Conservation (phyloP, 1,140 invertebrate species). For the Polypedilum pembai region DNA sequence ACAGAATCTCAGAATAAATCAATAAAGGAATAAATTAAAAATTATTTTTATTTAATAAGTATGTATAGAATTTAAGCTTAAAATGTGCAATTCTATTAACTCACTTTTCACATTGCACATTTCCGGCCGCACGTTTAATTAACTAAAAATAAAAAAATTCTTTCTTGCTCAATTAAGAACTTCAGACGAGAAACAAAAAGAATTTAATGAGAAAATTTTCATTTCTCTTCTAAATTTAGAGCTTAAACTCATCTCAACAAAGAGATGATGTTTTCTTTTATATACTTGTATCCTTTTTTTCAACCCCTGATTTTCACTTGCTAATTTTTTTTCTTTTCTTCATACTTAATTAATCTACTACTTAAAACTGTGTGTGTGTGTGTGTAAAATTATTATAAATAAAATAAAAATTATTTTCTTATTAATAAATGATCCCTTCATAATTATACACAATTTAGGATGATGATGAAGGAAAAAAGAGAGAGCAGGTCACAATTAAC, state of each 20-base stretch:
- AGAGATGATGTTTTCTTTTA: background rate
- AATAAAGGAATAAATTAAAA: no score
- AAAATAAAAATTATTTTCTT: background rate
- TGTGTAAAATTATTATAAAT: no score
- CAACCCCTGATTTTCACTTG: constrained; percentile 10
- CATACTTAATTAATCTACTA: background rate
- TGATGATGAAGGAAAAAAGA: background rate
- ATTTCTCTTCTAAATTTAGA: no score
- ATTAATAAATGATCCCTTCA: background rate
- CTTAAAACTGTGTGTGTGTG: no score
- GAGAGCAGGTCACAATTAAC: constrained; percentile 8
- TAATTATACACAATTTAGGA: background rate
- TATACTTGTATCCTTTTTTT: constrained; percentile 4
- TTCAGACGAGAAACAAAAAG: no score
- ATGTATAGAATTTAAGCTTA: constrained; percentile 13
- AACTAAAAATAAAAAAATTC: background rate
- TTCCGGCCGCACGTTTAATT: background rate
- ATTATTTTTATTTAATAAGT: no score
- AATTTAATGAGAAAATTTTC: no score
- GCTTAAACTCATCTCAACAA: no score
- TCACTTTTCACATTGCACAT: constrained; percentile 22
- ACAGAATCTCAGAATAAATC: no score
- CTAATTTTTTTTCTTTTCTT: background rate
- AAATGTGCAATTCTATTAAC: constrained; percentile 18
- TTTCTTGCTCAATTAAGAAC: no score